Percentiles rank a stretch among this genome's conserved stretches.
These are phyloP conservation scores for Pissodes strobi DNA, from an alignment of 1,140 invertebrate genomes.

Conservation along the genomic window DNA sequence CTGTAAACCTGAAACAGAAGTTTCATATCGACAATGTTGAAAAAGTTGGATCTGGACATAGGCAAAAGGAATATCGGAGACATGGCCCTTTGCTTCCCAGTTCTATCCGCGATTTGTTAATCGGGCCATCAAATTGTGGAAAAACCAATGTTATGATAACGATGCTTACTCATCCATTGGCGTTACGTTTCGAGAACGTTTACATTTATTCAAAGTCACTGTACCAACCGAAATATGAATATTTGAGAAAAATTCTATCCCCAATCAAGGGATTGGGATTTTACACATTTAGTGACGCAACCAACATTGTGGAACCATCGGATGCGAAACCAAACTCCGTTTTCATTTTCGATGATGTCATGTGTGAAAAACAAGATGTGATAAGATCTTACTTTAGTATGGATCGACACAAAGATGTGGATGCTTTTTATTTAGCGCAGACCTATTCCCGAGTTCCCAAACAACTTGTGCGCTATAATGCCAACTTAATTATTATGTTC, in stretches of 20 bases:
- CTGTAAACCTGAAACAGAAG: no score
- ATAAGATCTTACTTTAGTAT: slow-evolving; percentile 52
- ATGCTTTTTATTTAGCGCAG: slow-evolving; percentile 53
- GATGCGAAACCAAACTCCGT: slow-evolving; percentile 45
- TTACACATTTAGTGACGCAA: slow-evolving; percentile 44
- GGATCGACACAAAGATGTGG: slow-evolving; percentile 49
- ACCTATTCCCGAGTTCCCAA: slow-evolving; percentile 55
- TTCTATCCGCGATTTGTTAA: neutral
- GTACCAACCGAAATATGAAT: slow-evolving; percentile 47
- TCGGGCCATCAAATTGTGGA: neutral
- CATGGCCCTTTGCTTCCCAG: no score
- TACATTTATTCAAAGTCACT: no score
- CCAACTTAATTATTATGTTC: slow-evolving; percentile 54
- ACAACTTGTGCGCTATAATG: slow-evolving; percentile 56
- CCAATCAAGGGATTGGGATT: slow-evolving; percentile 44
- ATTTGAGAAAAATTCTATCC: slow-evolving; percentile 44
- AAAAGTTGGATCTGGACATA: no score
- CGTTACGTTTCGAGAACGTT: no score
- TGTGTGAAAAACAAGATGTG: slow-evolving; percentile 50
- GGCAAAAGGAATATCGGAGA: no score
- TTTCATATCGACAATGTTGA: no score
- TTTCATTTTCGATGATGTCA: slow-evolving; percentile 54
- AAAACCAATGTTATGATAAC: no score
- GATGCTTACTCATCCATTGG: no score
- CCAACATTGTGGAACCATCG: slow-evolving; percentile 37